Conservation (phyloP, 2,797 vertebrate genomes). For the Pipistrellus pygmaeus region DNA sequence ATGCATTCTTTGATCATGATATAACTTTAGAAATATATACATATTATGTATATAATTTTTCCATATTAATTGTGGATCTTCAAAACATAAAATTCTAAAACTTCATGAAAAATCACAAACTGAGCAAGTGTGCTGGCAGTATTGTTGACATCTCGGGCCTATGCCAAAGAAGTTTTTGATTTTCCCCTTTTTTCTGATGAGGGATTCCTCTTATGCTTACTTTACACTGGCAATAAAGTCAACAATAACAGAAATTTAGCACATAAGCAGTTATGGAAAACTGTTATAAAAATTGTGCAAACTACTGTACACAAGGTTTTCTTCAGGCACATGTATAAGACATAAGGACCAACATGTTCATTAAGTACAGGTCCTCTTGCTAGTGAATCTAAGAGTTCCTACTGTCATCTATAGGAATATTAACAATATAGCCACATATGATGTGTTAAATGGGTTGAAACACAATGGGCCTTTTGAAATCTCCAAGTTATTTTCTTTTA, state of each 20-base stretch:
- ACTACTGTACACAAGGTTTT: too few species aligned
- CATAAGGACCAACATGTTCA: neutral
- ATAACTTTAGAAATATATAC: neutral
- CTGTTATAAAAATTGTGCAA: neutral
- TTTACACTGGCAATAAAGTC: neutral
- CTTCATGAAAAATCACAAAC: neutral
- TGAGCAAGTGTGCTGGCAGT: neutral
- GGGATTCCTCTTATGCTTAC: neutral
- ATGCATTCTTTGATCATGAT: neutral
- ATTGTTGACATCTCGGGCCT: neutral
- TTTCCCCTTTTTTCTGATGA: neutral
- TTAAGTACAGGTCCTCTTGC: neutral
- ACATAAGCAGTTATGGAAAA: neutral
- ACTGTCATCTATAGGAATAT: neutral
- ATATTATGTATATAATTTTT: neutral
- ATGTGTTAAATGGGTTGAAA: neutral
- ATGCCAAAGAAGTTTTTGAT: neutral
- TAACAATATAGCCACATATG: neutral
- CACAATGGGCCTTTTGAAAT: neutral
- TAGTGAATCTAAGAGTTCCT: neutral
- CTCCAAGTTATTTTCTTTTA: conserved; percentile 61
- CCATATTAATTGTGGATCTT: neutral
- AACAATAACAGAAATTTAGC: neutral
- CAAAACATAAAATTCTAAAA: neutral
- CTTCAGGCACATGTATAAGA: neutral